Evolutionary conservation across 2,888 invertebrate species (phyloP).

Genomic region (Halocaridina rubra): DNA sequence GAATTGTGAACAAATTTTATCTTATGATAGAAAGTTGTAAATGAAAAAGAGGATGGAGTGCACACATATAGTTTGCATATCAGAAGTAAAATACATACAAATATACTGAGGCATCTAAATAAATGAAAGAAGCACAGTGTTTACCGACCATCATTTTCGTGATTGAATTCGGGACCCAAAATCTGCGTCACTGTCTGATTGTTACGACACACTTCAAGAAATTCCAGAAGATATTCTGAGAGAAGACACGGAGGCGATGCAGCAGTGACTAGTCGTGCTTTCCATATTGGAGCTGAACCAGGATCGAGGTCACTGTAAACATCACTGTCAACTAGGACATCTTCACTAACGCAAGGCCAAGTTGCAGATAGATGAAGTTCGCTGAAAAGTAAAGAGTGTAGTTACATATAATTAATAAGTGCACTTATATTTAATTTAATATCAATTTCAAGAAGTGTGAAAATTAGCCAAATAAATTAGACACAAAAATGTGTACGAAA

Average conservation of each 20-base stretch:
- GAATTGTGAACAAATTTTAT: no score
- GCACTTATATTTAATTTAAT: no score
- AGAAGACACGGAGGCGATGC: conserved; percentile 81
- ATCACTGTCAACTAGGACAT: conserved; percentile 87
- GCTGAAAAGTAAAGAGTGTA: conserved; percentile 70
- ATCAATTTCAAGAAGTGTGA: no score
- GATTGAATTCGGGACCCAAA: conserved; percentile 65
- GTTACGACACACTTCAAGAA: conserved; percentile 74
- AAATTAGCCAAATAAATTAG: neutral
- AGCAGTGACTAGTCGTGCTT: conserved; percentile 69
- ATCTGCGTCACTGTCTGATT: conserved; percentile 67
- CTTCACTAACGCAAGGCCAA: conserved; percentile 89
- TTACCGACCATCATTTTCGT: conserved; percentile 61
- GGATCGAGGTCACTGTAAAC: conserved; percentile 91
- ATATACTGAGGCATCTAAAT: no score
- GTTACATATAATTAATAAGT: no score
- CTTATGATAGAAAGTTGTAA: no score
- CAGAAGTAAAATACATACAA: no score
- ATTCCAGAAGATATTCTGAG: conserved; percentile 79
- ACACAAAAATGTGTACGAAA: neutral
- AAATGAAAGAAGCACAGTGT: neutral
- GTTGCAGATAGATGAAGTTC: conserved; percentile 80
- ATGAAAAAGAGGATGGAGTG: no score
- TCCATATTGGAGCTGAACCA: conserved; percentile 80
- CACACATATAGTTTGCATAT: no score